Conservation (phyloP, 2,797 vertebrate genomes). For the Miichthys miiuy region DNA sequence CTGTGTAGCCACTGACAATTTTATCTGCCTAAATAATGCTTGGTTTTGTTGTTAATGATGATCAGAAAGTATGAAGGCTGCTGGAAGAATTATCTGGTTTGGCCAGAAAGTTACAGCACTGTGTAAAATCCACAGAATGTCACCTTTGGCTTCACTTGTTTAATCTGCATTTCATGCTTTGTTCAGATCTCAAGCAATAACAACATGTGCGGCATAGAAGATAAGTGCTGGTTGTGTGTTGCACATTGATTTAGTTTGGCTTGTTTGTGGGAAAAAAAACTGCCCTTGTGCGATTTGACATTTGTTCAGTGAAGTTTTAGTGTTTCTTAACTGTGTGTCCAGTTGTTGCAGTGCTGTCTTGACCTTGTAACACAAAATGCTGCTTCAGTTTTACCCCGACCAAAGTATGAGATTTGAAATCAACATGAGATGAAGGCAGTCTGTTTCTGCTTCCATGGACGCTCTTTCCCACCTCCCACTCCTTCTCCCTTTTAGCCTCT, state of each 20-base stretch:
- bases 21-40: not conserved
- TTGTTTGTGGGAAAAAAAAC: not conserved
- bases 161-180: not conserved
- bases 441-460: constrained; percentile 1
- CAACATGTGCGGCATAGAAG: not conserved
- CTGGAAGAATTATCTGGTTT: not conserved
- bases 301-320: not conserved
- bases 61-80: not conserved
- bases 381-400: not conserved
- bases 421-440: no score
- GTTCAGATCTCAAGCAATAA: not conserved
- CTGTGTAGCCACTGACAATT: not conserved
- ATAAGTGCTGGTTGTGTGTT: not conserved
- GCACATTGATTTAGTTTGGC: not conserved
- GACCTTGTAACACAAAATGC: not conserved
- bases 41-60: not conserved
- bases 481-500: constrained; percentile 12
- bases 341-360: not conserved
- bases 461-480: not conserved
- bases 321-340: not conserved
- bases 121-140: not conserved
- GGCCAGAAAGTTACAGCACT: not conserved
- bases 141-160: not conserved
- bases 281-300: not conserved
- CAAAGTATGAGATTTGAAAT: not conserved